A percentile compares a stretch with the other conserved stretches of the same genome.
Evolutionary conservation across 1,140 invertebrate genomes (phyloP).

Genomic region (Drosophila varians): DNA sequence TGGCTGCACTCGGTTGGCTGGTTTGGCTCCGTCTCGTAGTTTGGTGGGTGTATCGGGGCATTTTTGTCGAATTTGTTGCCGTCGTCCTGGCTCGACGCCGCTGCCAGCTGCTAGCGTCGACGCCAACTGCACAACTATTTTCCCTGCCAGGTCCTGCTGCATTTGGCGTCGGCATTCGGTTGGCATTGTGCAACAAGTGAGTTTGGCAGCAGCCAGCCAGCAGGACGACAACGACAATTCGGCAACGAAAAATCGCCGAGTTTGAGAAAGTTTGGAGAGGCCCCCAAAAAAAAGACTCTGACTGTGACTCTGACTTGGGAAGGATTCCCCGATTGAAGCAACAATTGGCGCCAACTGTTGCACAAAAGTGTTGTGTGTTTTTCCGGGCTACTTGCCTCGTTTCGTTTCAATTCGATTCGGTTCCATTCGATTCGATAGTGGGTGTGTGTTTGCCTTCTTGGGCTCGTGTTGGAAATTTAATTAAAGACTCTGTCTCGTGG

Average conservation of each 20-base stretch:
- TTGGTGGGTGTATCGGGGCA: constrained; percentile 78
- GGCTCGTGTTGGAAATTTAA: constrained; percentile 55
- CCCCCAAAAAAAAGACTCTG: neutral
- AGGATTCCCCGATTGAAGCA: constrained; percentile 68
- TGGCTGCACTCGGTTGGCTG: constrained; percentile 79
- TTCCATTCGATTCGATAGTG: neutral
- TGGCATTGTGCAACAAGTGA: constrained; percentile 83
- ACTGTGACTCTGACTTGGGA: neutral
- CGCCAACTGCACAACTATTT: constrained; percentile 69
- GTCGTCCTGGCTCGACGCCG: constrained; percentile 31
- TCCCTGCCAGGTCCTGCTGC: constrained; percentile 48
- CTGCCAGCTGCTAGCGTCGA: constrained; percentile 25
- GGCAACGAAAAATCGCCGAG: constrained; percentile 45
- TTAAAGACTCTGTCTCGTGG: constrained; percentile 66
- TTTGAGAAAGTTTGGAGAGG: constrained; percentile 9
- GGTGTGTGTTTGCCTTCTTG: constrained; percentile 16
- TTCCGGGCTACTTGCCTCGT: constrained; percentile 37
- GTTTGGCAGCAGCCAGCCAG: constrained; percentile 83
- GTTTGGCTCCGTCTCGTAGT: constrained; percentile 59
- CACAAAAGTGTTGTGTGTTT: constrained; percentile 68
- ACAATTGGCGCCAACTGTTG: constrained; percentile 81
- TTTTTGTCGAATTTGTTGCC: constrained; percentile 79
- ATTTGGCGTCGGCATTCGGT: constrained; percentile 63
- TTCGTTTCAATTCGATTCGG: too few relatives aligned
- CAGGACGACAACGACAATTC: constrained; percentile 82